Evolutionary conservation across 30 jellyfish, hydroid and myxozoan species (phyloP).

Genomic region (Aurelia sp.): DNA sequence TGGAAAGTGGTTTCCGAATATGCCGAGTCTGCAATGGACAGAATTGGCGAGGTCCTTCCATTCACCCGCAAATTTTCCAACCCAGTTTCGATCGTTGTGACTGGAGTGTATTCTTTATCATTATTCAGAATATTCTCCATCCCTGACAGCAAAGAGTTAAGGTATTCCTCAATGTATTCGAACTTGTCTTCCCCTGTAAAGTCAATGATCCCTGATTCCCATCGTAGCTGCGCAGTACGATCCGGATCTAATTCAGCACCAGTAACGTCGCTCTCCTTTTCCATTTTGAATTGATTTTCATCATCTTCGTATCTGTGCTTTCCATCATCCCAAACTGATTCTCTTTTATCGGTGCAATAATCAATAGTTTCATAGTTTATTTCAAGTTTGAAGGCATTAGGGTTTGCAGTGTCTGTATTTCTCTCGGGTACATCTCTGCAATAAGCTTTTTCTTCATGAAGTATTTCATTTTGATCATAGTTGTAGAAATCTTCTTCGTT

Average conservation of each 20-base stretch:
- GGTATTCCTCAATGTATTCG: slow-evolving; percentile 63
- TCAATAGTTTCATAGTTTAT: background rate
- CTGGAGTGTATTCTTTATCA: too few species aligned
- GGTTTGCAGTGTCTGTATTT: background rate
- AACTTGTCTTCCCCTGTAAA: slow-evolving; percentile 86
- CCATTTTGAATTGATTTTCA: background rate
- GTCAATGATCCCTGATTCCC: slow-evolving; percentile 88
- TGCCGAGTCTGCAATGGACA: background rate
- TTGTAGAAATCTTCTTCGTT: too few species aligned
- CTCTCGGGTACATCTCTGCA: background rate
- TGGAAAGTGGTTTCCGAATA: background rate
- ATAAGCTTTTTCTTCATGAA: too few species aligned
- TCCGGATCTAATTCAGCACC: slow-evolving; percentile 22
- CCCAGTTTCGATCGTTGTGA: background rate
- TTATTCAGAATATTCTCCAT: slow-evolving; percentile 14
- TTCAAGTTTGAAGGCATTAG: slow-evolving; percentile 4
- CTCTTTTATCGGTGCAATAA: background rate
- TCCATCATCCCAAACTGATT: background rate
- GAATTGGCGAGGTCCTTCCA: background rate
- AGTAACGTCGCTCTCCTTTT: background rate
- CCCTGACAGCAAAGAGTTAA: slow-evolving; percentile 29
- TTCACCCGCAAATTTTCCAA: background rate
- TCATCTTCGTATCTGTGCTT: background rate
- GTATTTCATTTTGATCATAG: too few species aligned
- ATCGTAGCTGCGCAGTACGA: slow-evolving; percentile 65